Conservation (phyloP, 2,797 vertebrate genomes). For the Intellagama lesueurii region DNA sequence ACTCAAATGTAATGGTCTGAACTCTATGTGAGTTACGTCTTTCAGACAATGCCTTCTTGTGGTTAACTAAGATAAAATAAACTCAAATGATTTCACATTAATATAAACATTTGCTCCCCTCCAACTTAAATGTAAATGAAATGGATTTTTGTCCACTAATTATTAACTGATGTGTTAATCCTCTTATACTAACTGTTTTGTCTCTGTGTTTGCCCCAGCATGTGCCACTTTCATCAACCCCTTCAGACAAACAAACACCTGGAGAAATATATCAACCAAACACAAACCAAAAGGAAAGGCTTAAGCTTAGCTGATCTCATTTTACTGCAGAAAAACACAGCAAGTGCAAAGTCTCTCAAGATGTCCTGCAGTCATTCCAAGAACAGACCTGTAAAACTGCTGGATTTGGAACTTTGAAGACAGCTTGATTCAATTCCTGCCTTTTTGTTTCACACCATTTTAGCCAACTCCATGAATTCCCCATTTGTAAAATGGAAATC, state of each 20-base stretch:
- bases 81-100: too few relatives aligned
- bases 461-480: background rate
- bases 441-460: conserved; percentile 3
- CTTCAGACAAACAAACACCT: background rate
- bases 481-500: conserved; percentile 17
- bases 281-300: background rate
- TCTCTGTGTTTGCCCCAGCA: too few relatives aligned
- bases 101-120: too few relatives aligned
- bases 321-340: background rate
- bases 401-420: background rate
- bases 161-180: too few relatives aligned
- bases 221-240: background rate
- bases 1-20: too few relatives aligned
- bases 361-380: conserved; percentile 1
- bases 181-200: too few relatives aligned
- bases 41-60: too few relatives aligned
- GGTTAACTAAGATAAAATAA: too few relatives aligned
- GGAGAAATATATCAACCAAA: background rate
- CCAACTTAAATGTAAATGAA: too few relatives aligned
- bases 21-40: background rate
- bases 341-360: background rate
- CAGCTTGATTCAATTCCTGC: background rate
- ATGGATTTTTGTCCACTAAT: too few relatives aligned
- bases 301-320: background rate
- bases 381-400: background rate